Percentiles rank a stretch among this genome's conserved stretches.
These are phyloP conservation scores for Gobius niger DNA, from an alignment of 2,113 vertebrate genomes.

Conservation along the genomic window DNA sequence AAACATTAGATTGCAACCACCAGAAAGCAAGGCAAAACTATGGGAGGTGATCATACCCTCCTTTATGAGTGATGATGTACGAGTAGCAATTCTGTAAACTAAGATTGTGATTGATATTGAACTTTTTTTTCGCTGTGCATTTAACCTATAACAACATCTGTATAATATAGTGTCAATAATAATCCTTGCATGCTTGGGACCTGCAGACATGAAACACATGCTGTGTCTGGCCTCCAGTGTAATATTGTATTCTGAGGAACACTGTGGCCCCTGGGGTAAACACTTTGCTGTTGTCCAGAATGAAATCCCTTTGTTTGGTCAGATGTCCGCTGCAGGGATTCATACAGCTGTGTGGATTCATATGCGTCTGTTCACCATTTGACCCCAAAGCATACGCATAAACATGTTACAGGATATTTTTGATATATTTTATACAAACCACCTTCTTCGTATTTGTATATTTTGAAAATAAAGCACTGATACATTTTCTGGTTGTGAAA, in stretches of 20 bases:
- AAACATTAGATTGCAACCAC: not conserved
- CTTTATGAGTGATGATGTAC: no score
- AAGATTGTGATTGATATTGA: no score
- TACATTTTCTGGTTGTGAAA: not conserved
- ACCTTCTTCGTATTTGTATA: no score
- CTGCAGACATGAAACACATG: slow-evolving; percentile 30
- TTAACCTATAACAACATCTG: no score
- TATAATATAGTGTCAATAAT: no score
- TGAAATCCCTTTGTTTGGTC: slow-evolving; percentile 67
- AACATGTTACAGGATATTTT: not conserved
- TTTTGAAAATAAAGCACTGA: no score
- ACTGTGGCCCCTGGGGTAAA: slow-evolving; percentile 17
- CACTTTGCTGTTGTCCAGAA: slow-evolving; percentile 36
- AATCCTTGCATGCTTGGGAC: not conserved
- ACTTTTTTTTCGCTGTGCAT: no score
- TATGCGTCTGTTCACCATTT: slow-evolving; percentile 33
- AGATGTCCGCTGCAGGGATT: slow-evolving; percentile 61
- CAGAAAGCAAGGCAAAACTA: not conserved
- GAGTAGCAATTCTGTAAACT: no score
- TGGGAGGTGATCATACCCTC: no score
- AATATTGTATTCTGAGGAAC: slow-evolving; percentile 37
- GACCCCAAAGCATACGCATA: slow-evolving; percentile 45
- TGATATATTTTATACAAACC: not conserved
- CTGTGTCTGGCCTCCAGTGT: slow-evolving; percentile 12
- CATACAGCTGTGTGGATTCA: slow-evolving; percentile 18